Evolutionary conservation across 1,140 invertebrate species (phyloP), one percentile per base, ranked within the genome.

Genomic region (Mercenaria mercenaria): DNA sequence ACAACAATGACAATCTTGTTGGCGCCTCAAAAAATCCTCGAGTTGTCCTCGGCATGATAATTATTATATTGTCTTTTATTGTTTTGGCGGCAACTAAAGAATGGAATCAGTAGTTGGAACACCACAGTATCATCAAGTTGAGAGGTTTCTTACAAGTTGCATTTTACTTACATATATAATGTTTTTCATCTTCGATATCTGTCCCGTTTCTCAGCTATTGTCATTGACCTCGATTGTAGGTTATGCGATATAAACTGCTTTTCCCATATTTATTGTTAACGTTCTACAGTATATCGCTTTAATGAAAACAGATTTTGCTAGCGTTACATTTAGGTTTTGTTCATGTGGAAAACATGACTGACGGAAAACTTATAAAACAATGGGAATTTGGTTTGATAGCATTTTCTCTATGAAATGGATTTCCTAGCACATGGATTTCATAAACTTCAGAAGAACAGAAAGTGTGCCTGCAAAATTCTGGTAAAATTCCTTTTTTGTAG

Each of bases 321-420:
- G 32, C 23, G 3, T 34, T 13, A 29, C 61, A 67, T 67, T 8
- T 8, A 47, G 15, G 32, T 34, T 67, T 32, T 23, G 8, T 6
- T 20, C 37, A 26, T 1, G 8, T 34, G 72, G 72, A 76, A 23
- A 50, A 76, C 4, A 76, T 50, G 72, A 37, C 39, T 8, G 29
- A 15, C 11, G 72, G 43, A 26, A 6, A 34, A 6, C 20, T 10
- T 32, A 8, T 67, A 8, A 56, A 34, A 34, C 61, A 20, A 81
- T 81, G 79, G 79, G 79, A 81, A 13, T 61, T 59, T 81, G 79
- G 20, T 81, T 81, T 61, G 61, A 81, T 61, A 43, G 32, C 11
- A 13, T 81, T 81, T 32, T 39, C 23, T 61, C 61, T 10, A 79
- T 50, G 74, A 79, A n/a, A 37, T 79, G 41, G 74, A 79, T 52